Base-by-base conservation (phyloP, 2,797 vertebrate genomes). In the Bovichtus diacanthus region DNA sequence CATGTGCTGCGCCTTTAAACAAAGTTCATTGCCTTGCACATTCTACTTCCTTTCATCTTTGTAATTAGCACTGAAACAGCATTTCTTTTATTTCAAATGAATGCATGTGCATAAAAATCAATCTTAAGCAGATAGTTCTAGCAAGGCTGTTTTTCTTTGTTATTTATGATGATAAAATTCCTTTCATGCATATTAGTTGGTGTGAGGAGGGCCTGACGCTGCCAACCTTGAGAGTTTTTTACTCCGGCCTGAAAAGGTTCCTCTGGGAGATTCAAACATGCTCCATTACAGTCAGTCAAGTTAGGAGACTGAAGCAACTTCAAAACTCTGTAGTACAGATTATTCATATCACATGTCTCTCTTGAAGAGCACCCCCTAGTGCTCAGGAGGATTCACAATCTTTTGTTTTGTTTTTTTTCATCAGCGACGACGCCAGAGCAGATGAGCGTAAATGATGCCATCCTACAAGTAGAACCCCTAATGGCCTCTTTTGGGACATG, bases 71-170 rank as follows among this genome's bases (percentile, higher is more conserved):
- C 89, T 89, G 92, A 94, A 94, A 86, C 92, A 93, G 92, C 90
- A 90, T 93, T 95, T 94, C 84, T 91, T 94, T 95, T 86, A 93
- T 94, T 94, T 92, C 89, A 90, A 93, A 95, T 93, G 91, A 94
- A 94, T 93, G 91, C 93, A 95, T 94, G 92, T 93, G 94, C 94
- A 95, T 95, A 95, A 92, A 95, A 95, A 95, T 93, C 92, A 86
- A 91, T 87, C 88, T 90, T 88, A 91, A 92, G 86, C 90, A 90
- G 90, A 84, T 74, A 76, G 65, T 74, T 87, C 84, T 76, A 68
- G 91, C 90, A 92, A 93, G 92, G 91, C 92, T 92, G 92, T 92
- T 90, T 93, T 90, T 80, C 93, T 94, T 95, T 95, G 94, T 95
- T 95, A 92, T 95, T 94, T 92, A 89, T 91, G 89, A 90, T 89